Percentiles rank a stretch among this genome's conserved stretches.
Evolutionary conservation across 2,113 vertebrate genomes (phyloP).

Genomic region (Grantiella picta): DNA sequence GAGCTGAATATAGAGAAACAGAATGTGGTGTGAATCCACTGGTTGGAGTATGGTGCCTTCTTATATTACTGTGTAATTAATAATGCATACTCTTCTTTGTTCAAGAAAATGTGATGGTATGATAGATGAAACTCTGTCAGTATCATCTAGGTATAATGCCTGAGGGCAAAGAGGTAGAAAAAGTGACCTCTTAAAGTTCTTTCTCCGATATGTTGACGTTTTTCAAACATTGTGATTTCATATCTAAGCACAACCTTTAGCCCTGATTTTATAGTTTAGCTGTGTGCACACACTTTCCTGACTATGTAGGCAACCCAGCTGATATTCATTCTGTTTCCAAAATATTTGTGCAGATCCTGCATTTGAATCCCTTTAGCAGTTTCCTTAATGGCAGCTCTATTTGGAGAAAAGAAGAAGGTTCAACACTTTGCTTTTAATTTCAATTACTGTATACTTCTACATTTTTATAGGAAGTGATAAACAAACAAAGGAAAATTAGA

Average conservation of each 20-base stretch:
- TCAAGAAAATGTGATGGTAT: not conserved
- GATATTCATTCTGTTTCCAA: not conserved
- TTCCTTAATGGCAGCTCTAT: not conserved
- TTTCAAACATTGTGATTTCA: not conserved
- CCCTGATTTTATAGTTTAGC: not conserved
- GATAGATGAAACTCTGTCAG: not conserved
- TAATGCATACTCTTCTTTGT: not conserved
- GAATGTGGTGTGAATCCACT: not conserved
- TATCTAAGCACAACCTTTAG: not conserved
- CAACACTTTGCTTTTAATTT: not conserved
- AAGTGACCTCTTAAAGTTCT: not conserved
- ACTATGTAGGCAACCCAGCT: not conserved
- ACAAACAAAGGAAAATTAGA: not conserved
- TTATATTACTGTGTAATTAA: not conserved
- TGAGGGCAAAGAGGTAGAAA: not conserved
- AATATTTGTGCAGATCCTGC: not conserved
- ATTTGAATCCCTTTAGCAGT: not conserved
- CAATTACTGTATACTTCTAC: no score
- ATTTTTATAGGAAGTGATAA: not conserved
- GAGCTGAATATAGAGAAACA: not conserved
- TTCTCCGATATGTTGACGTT: not conserved
- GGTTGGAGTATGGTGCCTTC: not conserved
- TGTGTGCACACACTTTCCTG: not conserved
- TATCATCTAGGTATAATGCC: not conserved
- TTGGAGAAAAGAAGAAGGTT: not conserved